Conservation (phyloP, 1,140 invertebrate species). For the Bombus consobrinus region DNA sequence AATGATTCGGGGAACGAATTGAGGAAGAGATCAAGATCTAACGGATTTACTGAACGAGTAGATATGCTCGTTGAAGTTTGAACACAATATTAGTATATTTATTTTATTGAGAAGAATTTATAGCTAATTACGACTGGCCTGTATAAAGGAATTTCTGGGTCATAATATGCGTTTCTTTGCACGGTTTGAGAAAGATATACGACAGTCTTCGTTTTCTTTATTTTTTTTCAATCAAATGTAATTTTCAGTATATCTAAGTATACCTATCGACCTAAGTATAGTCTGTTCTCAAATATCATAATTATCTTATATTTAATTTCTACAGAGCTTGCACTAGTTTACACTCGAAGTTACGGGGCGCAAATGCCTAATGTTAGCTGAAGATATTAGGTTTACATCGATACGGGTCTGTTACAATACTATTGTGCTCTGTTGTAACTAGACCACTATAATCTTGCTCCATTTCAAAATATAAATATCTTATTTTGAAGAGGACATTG, state of each 20-base stretch:
- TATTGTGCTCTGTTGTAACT: not conserved
- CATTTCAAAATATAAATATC: not conserved
- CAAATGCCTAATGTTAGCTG: slow-evolving; percentile 1
- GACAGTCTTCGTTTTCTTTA: too few species aligned
- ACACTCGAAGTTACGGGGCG: not conserved
- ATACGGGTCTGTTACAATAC: not conserved
- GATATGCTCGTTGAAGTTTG: not conserved
- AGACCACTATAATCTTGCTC: not conserved
- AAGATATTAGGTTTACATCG: not conserved
- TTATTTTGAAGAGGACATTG: too few species aligned
- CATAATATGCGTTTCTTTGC: too few species aligned
- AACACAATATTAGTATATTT: not conserved
- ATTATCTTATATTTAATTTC: not conserved
- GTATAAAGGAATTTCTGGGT: not conserved
- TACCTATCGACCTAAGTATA: not conserved
- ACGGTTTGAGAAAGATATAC: too few species aligned
- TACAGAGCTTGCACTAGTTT: not conserved
- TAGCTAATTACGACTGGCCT: not conserved
- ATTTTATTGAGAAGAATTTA: not conserved
- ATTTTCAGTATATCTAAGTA: not conserved
- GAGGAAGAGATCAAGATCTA: not conserved
- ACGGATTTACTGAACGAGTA: not conserved
- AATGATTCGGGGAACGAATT: not conserved
- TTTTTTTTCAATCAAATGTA: not conserved
- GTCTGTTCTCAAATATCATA: not conserved